Evolutionary conservation across 2,113 vertebrate species (phyloP), one percentile per base, ranked within the genome.

Genomic region (Toxostoma redivivum): DNA sequence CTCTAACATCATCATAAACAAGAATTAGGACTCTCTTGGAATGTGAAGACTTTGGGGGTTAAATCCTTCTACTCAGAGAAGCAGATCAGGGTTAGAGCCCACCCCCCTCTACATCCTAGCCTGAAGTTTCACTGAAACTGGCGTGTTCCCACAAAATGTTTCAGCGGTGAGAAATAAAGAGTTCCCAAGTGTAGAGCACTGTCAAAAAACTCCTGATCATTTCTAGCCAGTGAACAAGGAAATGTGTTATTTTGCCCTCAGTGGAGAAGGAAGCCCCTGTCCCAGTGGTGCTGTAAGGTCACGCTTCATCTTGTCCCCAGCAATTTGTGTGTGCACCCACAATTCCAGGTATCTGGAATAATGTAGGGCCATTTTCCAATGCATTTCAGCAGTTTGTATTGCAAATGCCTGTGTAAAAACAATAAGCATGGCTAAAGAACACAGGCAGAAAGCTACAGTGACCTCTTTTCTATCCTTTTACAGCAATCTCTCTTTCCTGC

Each of bases 101-200:
- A 15, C 40, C 76, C 76, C 58, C 13, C 40, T 91, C 48, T 64
- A 83, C 40, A 69, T 67, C 57, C 86, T 60, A 87, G 35, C 69
- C 73, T 87, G 69, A 81, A 78, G 45, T 96, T 92, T 83, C 64
- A 44, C 89, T 92, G 61, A 86, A 92, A 64, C 77, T 87, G 93
- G 92, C 61, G 12, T 24, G 73, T 96, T 97, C 89, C 96, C 94
- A 95, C 92, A 86, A 94, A 94, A 92, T 12, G 37, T 92, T 94
- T 95, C 83, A 92, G 77, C 45, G 77, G 91, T 95, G 93, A 94
- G 89, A 94, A 97, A 89, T 86, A 81, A 95, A 87, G 92, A 48
- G 92, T 87, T 95, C 86, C 91, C 16, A 4, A 95, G 73, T 21
- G 40, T 31, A 91, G 81, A 89, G 40, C 86, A 18, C 65, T 91